A percentile compares a stretch with the other conserved stretches of the same genome.
Conservation (phyloP, 2,113 vertebrate species). For the Phodopus roborovskii region DNA sequence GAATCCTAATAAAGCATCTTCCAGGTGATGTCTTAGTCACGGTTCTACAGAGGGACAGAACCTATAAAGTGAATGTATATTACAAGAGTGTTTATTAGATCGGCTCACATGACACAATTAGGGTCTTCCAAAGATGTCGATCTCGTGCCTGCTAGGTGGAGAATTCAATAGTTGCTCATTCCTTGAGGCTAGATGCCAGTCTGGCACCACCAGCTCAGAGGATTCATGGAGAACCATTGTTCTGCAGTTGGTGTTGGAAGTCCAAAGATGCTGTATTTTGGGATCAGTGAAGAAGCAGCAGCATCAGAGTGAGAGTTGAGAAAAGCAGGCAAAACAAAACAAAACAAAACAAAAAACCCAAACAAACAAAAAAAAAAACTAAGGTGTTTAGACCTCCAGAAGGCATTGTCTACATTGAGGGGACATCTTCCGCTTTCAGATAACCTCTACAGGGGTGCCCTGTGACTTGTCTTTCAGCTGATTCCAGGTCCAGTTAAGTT, state of each 20-base stretch:
- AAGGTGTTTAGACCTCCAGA: not conserved
- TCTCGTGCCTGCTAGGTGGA: not conserved
- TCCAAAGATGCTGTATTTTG: not conserved
- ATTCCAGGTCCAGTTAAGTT: not conserved
- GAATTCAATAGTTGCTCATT: not conserved
- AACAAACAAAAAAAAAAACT: no score
- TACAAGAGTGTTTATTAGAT: not conserved
- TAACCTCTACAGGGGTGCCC: not conserved
- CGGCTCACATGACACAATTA: not conserved
- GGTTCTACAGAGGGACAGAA: not conserved
- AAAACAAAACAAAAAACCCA: no score
- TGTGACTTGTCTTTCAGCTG: not conserved
- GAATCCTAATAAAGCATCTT: not conserved
- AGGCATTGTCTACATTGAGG: not conserved
- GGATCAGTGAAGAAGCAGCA: not conserved
- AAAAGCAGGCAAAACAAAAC: not conserved
- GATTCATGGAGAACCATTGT: not conserved
- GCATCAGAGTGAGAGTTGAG: not conserved
- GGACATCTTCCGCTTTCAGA: not conserved
- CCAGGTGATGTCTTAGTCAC: not conserved
- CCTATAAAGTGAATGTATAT: not conserved
- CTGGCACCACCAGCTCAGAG: not conserved
- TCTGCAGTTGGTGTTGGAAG: not conserved
- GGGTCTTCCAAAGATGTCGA: not conserved
- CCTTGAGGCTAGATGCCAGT: not conserved